These are phyloP conservation scores for Girardinichthys multiradiatus DNA, from an alignment of 2,113 vertebrate species.

Conservation along the genomic window DNA sequence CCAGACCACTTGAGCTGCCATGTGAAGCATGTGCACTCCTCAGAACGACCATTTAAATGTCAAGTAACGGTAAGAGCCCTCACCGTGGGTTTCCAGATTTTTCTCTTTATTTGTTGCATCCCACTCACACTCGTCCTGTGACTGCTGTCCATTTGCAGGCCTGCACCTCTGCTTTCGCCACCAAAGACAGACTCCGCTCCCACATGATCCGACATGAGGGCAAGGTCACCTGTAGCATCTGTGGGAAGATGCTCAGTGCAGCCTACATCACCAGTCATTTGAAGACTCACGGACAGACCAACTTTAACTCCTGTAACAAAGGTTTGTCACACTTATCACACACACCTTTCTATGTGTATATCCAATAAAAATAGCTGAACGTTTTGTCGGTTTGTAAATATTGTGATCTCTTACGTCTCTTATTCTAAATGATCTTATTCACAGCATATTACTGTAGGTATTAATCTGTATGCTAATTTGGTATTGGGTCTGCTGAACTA, in stretches of 20 bases:
- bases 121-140: slow-evolving; percentile 35
- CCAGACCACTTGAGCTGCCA: slow-evolving; percentile 99
- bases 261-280: slow-evolving; percentile 99
- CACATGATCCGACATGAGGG: slow-evolving; percentile 99
- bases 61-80: slow-evolving; percentile 90
- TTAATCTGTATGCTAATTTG: neutral
- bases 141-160: slow-evolving; percentile 78
- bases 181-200: slow-evolving; percentile 98
- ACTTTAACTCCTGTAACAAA: slow-evolving; percentile 97
- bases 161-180: slow-evolving; percentile 99
- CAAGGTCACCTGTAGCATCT: slow-evolving; percentile 99
- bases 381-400: neutral
- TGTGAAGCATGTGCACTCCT: slow-evolving; percentile 99
- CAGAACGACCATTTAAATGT: slow-evolving; percentile 99
- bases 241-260: slow-evolving; percentile 98
- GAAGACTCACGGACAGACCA: slow-evolving; percentile 97
- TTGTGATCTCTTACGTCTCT: neutral
- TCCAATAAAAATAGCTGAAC: neutral
- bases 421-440: neutral
- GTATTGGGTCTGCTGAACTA: too few species aligned
- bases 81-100: neutral
- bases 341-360: neutral
- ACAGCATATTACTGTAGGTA: neutral
- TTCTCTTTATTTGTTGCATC: neutral
- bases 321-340: slow-evolving; percentile 75